A percentile compares a stretch with the other conserved stretches of the same genome.
Evolutionary conservation across 1,140 invertebrate species (phyloP).

Genomic region (roundworm (Caenorhabditis elegans)): WBcel235 BX284606.5:4211501-4212000

Average conservation of each 20-base stretch:
- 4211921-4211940: neutral
- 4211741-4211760: slow-evolving; percentile 2
- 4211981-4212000: no score
- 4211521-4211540: neutral
- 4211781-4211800: neutral
- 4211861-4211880: neutral
- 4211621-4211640: no score
- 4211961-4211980: neutral
- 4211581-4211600: no score
- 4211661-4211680: no score
- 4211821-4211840: neutral
- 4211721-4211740: neutral
- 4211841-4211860: neutral
- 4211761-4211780: neutral
- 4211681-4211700: no score
- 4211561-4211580: no score
- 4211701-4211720: slow-evolving; percentile 22
- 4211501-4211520: neutral
- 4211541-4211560: neutral
- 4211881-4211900: neutral
- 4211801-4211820: neutral
- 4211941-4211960: neutral
- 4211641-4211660: no score
- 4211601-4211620: no score
- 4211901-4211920: neutral